These are phyloP conservation scores for Adineta ricciae DNA, from an alignment of 2,888 invertebrate species.

Conservation along the genomic window DNA sequence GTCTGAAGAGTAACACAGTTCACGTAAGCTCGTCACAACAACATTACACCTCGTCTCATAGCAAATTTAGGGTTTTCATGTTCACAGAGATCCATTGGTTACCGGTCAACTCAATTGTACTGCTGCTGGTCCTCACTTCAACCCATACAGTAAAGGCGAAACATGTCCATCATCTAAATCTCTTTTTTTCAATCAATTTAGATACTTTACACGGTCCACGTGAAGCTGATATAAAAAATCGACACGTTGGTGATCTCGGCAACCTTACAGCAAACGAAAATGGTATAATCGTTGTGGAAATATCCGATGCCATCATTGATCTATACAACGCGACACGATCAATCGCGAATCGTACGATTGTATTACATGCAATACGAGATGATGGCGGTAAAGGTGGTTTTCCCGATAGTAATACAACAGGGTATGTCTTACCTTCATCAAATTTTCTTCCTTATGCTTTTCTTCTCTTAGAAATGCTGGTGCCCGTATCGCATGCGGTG, in stretches of 20 bases:
- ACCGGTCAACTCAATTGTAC: neutral
- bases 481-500: neutral
- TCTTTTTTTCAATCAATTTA: neutral
- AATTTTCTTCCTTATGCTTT: too few species aligned
- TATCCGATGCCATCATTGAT: neutral
- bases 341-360: neutral
- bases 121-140: neutral
- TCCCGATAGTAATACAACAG: neutral
- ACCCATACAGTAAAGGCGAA: neutral
- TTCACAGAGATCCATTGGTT: neutral
- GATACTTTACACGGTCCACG: neutral
- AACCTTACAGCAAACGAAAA: neutral
- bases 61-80: neutral
- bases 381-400: neutral
- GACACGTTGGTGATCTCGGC: slow-evolving; percentile 13
- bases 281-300: neutral
- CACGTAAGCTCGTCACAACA: neutral
- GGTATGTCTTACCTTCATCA: neutral
- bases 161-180: too few species aligned
- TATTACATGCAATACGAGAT: neutral
- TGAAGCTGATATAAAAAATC: neutral
- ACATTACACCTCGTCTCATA: neutral
- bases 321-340: neutral
- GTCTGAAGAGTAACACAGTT: neutral
- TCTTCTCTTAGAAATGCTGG: too few species aligned